phyloP scores from a whole-genome alignment of 2,888 invertebrate species.

The Chymomyza procnemis region DNA sequence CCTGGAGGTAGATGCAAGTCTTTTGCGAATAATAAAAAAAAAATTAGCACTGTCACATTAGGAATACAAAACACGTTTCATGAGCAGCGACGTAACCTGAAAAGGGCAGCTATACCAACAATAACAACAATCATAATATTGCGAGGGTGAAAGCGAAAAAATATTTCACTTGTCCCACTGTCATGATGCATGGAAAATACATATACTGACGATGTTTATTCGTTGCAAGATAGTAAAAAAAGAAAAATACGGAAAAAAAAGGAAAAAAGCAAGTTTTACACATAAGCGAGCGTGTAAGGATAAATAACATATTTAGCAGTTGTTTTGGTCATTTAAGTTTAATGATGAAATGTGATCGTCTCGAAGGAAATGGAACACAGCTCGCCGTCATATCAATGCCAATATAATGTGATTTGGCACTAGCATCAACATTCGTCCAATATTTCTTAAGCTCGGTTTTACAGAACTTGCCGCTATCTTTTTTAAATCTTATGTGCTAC shows the following conservation, averaged over 20 bases:
- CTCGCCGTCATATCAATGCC: neutral
- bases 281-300: neutral
- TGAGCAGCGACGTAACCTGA: neutral
- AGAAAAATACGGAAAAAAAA: too few relatives aligned
- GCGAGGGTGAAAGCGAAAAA: constrained; percentile 6
- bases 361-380: neutral
- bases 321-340: neutral
- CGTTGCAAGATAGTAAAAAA: neutral
- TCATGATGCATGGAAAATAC: constrained; percentile 12
- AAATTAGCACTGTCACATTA: constrained; percentile 10
- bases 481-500: too few relatives aligned
- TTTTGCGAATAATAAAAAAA: too few relatives aligned
- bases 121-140: constrained; percentile 30
- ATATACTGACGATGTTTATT: constrained; percentile 39
- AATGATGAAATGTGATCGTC: neutral
- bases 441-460: too few relatives aligned
- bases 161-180: constrained; percentile 34
- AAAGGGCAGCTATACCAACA: constrained; percentile 24
- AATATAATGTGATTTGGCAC: constrained; percentile 31
- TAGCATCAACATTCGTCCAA: constrained; percentile 15
- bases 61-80: constrained; percentile 8
- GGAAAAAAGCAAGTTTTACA: neutral
- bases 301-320: neutral
- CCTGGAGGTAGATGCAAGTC: too few relatives aligned
- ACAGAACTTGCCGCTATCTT: constrained; percentile 8